Evolutionary conservation across 2,888 invertebrate species (phyloP).

Genomic region (Drosophila mimica): DNA sequence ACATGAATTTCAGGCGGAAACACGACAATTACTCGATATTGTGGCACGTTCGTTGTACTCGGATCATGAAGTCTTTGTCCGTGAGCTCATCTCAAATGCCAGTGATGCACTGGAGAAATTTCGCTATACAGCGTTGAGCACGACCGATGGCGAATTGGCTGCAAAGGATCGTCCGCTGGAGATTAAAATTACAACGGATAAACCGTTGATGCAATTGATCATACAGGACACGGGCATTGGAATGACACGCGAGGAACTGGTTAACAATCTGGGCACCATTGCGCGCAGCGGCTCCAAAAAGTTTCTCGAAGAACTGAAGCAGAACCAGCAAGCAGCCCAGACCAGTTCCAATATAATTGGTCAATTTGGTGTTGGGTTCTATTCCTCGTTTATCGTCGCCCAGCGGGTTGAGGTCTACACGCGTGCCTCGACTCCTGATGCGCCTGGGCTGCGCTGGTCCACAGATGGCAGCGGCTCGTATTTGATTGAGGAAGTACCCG

Average conservation of each 20-base stretch:
- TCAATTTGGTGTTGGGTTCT: conserved; percentile 99
- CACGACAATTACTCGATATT: conserved; percentile 96
- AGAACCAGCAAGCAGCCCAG: conserved; percentile 87
- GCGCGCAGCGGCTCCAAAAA: conserved; percentile 98
- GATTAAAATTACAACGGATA: conserved; percentile 95
- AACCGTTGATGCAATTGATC: conserved; percentile 92
- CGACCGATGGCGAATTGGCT: conserved; percentile 86
- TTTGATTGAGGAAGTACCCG: conserved; percentile 94
- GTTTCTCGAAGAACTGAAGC: conserved; percentile 93
- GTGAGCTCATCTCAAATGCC: conserved; percentile 98
- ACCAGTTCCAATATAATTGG: conserved; percentile 94
- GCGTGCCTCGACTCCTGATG: conserved; percentile 88
- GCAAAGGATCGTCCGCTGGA: conserved; percentile 90
- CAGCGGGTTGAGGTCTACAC: conserved; percentile 97
- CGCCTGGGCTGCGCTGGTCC: conserved; percentile 93
- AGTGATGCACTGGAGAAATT: conserved; percentile 99
- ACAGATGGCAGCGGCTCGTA: conserved; percentile 96
- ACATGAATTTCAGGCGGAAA: conserved; percentile 98
- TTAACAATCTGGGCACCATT: conserved; percentile 96
- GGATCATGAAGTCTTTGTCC: conserved; percentile 98
- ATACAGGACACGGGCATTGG: conserved; percentile 98
- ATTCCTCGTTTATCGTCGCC: conserved; percentile 98
- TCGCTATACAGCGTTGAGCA: conserved; percentile 89
- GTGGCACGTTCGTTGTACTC: conserved; percentile 98
- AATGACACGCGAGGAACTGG: conserved; percentile 96